Evolutionary conservation across 2,113 vertebrate species (phyloP).

Genomic region (Pimephales promelas): DNA sequence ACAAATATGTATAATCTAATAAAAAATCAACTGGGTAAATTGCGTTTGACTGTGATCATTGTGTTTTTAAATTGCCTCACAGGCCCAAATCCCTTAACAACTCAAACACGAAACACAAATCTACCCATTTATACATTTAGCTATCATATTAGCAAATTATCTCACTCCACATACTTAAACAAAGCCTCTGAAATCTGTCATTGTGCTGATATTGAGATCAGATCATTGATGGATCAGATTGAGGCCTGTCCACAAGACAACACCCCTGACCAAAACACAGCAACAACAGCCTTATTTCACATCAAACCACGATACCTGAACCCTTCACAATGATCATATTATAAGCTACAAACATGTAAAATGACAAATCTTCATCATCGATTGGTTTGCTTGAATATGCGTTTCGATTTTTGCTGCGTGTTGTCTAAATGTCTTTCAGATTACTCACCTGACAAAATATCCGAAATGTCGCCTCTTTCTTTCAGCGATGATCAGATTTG

Average conservation of each 20-base stretch:
- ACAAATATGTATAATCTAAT: neutral
- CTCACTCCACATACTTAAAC: neutral
- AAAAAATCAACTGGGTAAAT: neutral
- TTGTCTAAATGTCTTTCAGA: neutral
- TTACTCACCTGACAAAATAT: conserved; percentile 33
- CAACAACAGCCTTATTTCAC: neutral
- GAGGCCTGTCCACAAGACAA: conserved; percentile 34
- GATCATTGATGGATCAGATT: conserved; percentile 6
- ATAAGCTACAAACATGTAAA: neutral
- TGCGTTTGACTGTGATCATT: neutral
- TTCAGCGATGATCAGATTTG: neutral
- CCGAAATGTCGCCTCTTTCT: neutral
- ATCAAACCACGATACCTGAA: neutral
- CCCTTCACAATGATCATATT: neutral
- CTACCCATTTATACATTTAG: neutral
- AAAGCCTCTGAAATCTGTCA: neutral
- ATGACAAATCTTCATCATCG: no score
- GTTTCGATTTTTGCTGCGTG: neutral
- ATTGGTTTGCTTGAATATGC: no score
- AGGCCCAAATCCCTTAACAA: neutral
- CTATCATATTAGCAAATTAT: neutral
- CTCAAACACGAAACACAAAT: neutral
- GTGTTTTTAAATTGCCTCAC: neutral
- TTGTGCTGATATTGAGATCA: neutral
- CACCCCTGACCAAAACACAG: conserved; percentile 37